phyloP scores from a whole-genome alignment of 2,797 vertebrate species.

The Oryzias sinensis region DNA sequence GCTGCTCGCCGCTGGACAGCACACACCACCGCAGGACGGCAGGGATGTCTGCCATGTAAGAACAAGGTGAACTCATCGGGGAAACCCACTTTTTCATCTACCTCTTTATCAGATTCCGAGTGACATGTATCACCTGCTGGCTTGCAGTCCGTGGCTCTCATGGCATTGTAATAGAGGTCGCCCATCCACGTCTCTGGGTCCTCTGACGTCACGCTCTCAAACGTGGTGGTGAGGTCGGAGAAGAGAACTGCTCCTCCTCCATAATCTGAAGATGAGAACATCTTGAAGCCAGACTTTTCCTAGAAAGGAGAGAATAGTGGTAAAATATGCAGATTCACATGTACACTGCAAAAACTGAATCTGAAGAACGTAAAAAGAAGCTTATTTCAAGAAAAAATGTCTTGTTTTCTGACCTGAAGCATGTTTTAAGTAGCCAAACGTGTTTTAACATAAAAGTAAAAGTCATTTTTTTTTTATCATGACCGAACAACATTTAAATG shows the following conservation, averaged over 20 bases:
- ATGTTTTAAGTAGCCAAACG: no score
- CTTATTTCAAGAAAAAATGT: no score
- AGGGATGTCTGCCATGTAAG: slow-evolving; percentile 67
- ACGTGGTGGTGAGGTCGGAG: slow-evolving; percentile 78
- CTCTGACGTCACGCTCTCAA: slow-evolving; percentile 68
- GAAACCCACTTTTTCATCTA: no score
- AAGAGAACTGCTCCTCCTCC: slow-evolving; percentile 82
- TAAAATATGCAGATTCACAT: not conserved
- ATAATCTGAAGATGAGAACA: slow-evolving; percentile 83
- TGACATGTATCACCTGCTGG: slow-evolving; percentile 66
- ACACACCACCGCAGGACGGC: slow-evolving; percentile 87
- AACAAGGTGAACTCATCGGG: not conserved
- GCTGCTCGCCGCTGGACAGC: slow-evolving; percentile 82
- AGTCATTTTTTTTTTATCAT: no score
- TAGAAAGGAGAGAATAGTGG: slow-evolving; percentile 25
- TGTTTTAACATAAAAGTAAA: no score
- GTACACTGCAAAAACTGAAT: not conserved
- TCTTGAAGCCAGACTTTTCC: slow-evolving; percentile 75
- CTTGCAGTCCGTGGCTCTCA: slow-evolving; percentile 85
- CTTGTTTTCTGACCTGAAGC: no score
- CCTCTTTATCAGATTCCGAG: no score
- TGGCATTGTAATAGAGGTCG: slow-evolving; percentile 73
- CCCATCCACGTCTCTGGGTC: slow-evolving; percentile 87
- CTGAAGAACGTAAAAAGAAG: not conserved
- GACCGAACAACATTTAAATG: no score